Conservation (phyloP, 1,140 invertebrate species). For the Antheraea mylitta region DNA sequence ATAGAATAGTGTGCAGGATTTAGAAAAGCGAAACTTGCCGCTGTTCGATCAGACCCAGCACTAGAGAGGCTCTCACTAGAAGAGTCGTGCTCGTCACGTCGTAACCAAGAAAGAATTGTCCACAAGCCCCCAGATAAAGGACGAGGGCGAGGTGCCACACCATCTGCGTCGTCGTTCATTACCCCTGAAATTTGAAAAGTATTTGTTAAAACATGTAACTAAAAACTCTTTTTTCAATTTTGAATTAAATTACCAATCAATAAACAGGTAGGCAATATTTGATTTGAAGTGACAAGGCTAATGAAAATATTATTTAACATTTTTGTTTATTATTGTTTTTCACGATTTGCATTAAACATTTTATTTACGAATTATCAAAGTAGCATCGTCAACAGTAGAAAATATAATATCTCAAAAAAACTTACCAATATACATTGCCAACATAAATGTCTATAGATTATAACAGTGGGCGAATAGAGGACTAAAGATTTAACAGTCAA, state of each 20-base stretch:
- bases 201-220: too few species aligned
- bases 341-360: too few species aligned
- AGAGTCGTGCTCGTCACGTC: conserved; percentile 51
- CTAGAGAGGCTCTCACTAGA: conserved; percentile 65
- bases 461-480: background rate
- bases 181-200: conserved; percentile 47
- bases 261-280: too few species aligned
- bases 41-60: conserved; percentile 83
- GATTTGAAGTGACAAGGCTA: too few species aligned
- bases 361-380: too few species aligned
- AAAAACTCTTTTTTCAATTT: too few species aligned
- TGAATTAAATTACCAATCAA: too few species aligned
- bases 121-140: conserved; percentile 62
- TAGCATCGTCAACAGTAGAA: too few species aligned
- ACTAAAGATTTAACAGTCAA: background rate
- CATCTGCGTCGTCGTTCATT: conserved; percentile 55
- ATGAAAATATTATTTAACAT: too few species aligned
- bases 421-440: background rate
- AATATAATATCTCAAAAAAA: background rate
- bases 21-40: conserved; percentile 85
- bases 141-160: conserved; percentile 52
- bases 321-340: too few species aligned
- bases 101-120: conserved; percentile 66
- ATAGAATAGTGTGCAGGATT: conserved; percentile 74
- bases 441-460: background rate